phyloP scores from a whole-genome alignment of 2,888 invertebrate species.

The Willowsia nigromaculata region DNA sequence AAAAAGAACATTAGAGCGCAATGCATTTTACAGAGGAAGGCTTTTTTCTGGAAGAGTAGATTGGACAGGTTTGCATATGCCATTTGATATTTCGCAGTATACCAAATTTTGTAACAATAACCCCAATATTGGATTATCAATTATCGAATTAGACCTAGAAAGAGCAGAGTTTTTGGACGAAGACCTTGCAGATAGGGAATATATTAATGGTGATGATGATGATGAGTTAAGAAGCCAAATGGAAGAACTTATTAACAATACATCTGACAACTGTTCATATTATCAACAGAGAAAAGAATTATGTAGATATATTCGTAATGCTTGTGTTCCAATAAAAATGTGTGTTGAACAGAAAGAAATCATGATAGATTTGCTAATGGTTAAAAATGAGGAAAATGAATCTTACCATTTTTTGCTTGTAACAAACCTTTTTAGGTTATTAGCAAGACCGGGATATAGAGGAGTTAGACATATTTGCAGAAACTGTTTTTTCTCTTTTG shows the following conservation, averaged over 20 bases:
- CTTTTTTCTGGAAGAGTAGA: not conserved
- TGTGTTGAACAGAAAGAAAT: not conserved
- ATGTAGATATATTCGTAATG: not conserved
- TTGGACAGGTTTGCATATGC: not conserved
- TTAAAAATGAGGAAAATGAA: not conserved
- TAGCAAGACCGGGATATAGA: not conserved
- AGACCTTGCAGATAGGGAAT: not conserved
- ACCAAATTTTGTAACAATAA: not conserved
- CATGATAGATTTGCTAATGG: not conserved
- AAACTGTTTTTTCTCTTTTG: not conserved
- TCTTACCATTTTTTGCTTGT: not conserved
- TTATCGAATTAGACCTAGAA: not conserved
- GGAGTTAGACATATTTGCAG: not conserved
- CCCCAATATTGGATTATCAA: not conserved
- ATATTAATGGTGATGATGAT: too few relatives aligned
- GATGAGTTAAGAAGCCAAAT: not conserved
- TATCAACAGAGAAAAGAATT: not conserved
- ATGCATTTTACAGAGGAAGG: not conserved
- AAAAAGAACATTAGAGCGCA: not conserved
- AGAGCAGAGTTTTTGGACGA: not conserved
- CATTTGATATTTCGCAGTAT: not conserved
- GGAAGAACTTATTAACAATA: not conserved
- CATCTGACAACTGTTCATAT: not conserved
- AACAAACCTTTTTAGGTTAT: not conserved
- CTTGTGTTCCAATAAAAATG: constrained; percentile 2